Evolutionary conservation across 1,140 invertebrate genomes (phyloP).

Genomic region (Cydia splendana): DNA sequence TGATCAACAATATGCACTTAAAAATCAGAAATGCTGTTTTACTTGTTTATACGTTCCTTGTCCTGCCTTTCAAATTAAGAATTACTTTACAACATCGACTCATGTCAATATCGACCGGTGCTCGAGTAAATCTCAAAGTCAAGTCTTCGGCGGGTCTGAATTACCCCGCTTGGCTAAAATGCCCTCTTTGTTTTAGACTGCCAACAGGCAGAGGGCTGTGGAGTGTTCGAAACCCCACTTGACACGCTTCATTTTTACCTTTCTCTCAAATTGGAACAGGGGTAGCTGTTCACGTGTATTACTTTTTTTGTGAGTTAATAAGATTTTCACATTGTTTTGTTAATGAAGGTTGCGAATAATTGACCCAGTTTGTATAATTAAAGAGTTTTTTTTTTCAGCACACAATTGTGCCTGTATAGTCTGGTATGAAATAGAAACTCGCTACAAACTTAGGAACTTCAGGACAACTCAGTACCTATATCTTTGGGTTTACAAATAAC

Average conservation of each 20-base stretch:
- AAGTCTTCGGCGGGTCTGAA: conserved; percentile 51
- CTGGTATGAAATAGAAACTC: background rate
- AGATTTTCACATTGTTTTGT: conserved; percentile 44
- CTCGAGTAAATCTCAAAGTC: conserved; percentile 49
- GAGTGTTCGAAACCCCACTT: conserved; percentile 69
- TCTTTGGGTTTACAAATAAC: too few relatives aligned
- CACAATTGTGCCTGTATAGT: too few relatives aligned
- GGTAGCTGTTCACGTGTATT: conserved; percentile 51
- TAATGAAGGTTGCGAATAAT: conserved; percentile 34
- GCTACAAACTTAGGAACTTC: too few relatives aligned
- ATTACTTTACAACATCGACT: background rate
- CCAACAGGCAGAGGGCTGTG: conserved; percentile 51
- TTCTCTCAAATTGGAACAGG: conserved; percentile 63
- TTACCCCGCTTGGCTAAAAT: conserved; percentile 46
- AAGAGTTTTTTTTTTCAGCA: background rate
- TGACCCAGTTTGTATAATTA: background rate
- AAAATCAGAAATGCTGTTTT: too few relatives aligned
- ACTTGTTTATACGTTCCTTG: background rate
- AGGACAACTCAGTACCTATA: too few relatives aligned
- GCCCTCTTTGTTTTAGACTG: conserved; percentile 68
- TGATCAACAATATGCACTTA: too few relatives aligned
- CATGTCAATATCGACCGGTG: background rate
- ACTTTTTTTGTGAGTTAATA: conserved; percentile 49
- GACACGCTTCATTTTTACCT: conserved; percentile 73
- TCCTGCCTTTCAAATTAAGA: background rate